These are phyloP conservation scores for Lissocephala sabroskyi DNA, from an alignment of 2,888 invertebrate species.

Conservation along the genomic window DNA sequence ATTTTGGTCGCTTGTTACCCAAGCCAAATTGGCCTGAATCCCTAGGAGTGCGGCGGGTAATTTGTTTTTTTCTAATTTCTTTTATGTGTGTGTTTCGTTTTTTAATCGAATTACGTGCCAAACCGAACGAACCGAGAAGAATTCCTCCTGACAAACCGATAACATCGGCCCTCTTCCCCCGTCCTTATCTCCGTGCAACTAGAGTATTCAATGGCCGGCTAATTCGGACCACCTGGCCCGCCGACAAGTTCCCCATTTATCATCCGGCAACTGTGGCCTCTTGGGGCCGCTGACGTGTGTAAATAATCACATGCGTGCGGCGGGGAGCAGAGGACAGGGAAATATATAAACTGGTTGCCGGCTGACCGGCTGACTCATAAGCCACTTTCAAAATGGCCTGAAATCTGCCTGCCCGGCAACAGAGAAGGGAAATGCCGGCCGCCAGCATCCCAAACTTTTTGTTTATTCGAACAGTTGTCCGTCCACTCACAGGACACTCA, in stretches of 20 bases:
- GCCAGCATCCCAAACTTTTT: slow-evolving; percentile 13
- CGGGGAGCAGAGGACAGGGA: slow-evolving; percentile 9
- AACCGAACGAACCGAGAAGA: neutral
- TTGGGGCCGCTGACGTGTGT: slow-evolving; percentile 3
- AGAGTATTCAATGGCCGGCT: no score
- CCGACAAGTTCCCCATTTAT: no score
- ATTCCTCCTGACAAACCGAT: neutral
- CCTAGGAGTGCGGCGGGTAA: neutral
- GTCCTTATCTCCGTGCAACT: no score
- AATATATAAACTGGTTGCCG: slow-evolving; percentile 45
- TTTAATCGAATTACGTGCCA: neutral
- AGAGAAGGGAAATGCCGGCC: slow-evolving; percentile 9
- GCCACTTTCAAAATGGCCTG: slow-evolving; percentile 52
- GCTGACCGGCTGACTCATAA: slow-evolving; percentile 40
- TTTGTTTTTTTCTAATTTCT: neutral
- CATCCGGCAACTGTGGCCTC: slow-evolving; percentile 28
- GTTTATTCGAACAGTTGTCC: no score
- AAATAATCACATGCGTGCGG: slow-evolving; percentile 42
- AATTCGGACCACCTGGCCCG: no score
- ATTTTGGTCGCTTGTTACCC: neutral
- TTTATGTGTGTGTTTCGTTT: neutral
- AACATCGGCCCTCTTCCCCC: neutral
- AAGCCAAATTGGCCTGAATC: no score
- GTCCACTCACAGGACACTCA: neutral
- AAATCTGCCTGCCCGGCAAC: slow-evolving; percentile 48